phyloP scores from a whole-genome alignment of 2,113 vertebrate genomes.

The Gallinago jamesoni region DNA sequence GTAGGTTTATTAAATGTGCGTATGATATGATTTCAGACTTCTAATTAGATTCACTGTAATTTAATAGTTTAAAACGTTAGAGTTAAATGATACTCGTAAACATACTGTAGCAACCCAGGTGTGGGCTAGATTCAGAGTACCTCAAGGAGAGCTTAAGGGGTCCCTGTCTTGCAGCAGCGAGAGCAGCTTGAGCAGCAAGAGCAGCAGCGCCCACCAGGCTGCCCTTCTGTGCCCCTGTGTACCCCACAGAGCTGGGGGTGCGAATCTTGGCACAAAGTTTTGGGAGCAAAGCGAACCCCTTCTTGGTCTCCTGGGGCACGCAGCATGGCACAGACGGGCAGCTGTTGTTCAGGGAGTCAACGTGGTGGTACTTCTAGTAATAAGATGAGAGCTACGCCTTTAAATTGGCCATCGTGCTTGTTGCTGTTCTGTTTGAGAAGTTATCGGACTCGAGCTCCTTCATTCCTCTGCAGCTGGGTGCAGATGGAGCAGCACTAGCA shows the following conservation, averaged over 20 bases:
- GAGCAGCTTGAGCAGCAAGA: neutral
- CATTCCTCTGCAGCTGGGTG: neutral
- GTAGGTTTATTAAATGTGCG: neutral
- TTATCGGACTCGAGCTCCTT: neutral
- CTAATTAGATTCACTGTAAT: neutral
- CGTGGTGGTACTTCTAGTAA: neutral
- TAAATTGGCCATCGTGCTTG: neutral
- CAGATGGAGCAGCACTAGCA: neutral
- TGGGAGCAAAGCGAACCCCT: neutral
- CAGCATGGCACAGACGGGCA: neutral
- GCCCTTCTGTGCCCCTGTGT: accelerated
- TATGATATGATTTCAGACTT: neutral
- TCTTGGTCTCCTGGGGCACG: neutral
- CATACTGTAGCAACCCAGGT: neutral
- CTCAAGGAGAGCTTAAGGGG: neutral
- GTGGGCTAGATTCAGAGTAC: neutral
- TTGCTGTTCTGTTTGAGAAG: neutral
- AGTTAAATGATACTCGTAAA: neutral
- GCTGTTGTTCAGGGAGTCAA: neutral
- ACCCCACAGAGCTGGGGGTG: accelerated
- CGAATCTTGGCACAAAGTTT: neutral
- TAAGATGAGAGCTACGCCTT: neutral
- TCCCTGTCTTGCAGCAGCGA: neutral
- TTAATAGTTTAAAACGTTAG: neutral
- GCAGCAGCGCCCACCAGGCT: neutral